Evolutionary conservation across 23 tunicate genomes (phyloP).

Genomic region (Diplosoma virens): DNA sequence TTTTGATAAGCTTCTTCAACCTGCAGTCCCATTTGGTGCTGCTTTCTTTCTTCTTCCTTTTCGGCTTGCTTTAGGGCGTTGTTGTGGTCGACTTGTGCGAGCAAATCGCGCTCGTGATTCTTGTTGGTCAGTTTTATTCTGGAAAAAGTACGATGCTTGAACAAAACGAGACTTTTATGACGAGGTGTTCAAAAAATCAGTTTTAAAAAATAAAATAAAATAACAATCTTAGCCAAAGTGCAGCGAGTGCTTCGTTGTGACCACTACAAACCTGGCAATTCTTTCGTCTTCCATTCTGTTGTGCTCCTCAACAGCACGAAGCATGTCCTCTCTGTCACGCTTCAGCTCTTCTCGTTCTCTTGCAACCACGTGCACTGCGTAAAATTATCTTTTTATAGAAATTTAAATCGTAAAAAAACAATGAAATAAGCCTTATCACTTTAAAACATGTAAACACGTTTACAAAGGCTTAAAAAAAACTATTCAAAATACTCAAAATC

Average conservation of each 20-base stretch:
- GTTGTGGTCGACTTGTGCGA: slow-evolving; percentile 66
- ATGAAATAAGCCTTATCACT: too few relatives aligned
- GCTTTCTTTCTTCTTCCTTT: slow-evolving; percentile 48
- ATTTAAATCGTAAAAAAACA: background rate
- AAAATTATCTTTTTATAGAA: background rate
- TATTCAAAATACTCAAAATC: background rate
- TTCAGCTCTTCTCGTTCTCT: slow-evolving; percentile 48
- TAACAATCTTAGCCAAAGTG: too few relatives aligned
- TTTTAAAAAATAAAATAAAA: too few relatives aligned
- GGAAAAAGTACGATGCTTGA: background rate
- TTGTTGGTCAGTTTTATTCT: slow-evolving; percentile 77
- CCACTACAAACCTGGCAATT: slow-evolving; percentile 38
- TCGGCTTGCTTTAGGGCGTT: slow-evolving; percentile 18
- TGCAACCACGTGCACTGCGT: slow-evolving; percentile 50
- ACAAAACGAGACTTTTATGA: too few relatives aligned
- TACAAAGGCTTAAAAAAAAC: background rate
- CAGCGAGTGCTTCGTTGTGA: too few relatives aligned
- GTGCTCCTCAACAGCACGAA: slow-evolving; percentile 78
- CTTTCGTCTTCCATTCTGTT: slow-evolving; percentile 70
- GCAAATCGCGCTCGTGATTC: slow-evolving; percentile 64
- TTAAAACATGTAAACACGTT: background rate
- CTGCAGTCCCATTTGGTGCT: slow-evolving; percentile 56
- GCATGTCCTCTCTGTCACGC: slow-evolving; percentile 64
- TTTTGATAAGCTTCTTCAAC: slow-evolving; percentile 67
- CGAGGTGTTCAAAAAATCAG: too few relatives aligned